Evolutionary conservation across 2,888 invertebrate species (phyloP), one percentile per base, ranked within the genome.

Genomic region (Agriopis leucophaearia): DNA sequence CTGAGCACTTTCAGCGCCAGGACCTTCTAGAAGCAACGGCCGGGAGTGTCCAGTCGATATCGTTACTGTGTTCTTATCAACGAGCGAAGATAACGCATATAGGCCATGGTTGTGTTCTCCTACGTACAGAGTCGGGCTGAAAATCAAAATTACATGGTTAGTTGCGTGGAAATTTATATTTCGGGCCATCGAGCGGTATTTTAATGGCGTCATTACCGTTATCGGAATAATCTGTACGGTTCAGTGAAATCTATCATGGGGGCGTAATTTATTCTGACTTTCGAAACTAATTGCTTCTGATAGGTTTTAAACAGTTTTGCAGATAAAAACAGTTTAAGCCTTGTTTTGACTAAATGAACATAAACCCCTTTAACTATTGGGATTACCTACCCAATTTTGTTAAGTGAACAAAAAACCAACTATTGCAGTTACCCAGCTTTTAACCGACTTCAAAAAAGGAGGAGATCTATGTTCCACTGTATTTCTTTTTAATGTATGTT

Each of bases 61-160:
- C 8, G 98, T 97, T 12, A 97, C 97, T 4, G 97, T 97, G 74
- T 96, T 96, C 80, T 98, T 97, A 92, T 99, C 99, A 0, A 99
- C 98, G 35, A 99, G 92, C 0, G 99, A 97, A 0, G 98, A 98
- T 61, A 99, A 89, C 0, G 99, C 99, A 89, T 99, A 99, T 0
- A 98, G 91, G 0, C 99, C 99, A 80, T 97, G 95, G 70, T 95
- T 94, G 57, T 95, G 94, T 84, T 99, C 97, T 0, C 99, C 99
- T 66, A 99, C 96, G 87, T 99, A 99, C 42, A 99, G 93, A 0
- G 99, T 97, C 66, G 97, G 97, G 77, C 98, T 98, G 90, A 74
- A 95, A 95, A 62, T 38, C 13, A 13, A 59, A 66, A 57, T 51
- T 16, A 57, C 55, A 60, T 35, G 51, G 60, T 60, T 57, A 50